These are phyloP conservation scores for Dasypus novemcinctus DNA, from an alignment of 2,113 vertebrate genomes.

Conservation along the genomic window DNA sequence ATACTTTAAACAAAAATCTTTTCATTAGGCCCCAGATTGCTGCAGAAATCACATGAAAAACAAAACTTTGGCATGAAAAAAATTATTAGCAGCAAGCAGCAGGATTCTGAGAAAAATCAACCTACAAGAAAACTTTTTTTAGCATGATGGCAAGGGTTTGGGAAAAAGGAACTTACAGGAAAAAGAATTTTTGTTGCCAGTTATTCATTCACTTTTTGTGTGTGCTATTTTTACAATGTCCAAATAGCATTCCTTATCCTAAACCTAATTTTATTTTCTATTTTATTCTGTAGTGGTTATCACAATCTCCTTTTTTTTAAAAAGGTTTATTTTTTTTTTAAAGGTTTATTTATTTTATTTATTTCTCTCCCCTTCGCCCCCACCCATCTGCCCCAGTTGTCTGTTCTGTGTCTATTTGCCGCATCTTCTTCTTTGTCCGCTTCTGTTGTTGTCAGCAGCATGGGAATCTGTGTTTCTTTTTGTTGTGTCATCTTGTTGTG, in stretches of 20 bases:
- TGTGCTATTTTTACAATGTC: slow-evolving; percentile 32
- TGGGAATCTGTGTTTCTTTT: too few relatives aligned
- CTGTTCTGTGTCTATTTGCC: too few relatives aligned
- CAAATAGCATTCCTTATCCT: slow-evolving; percentile 24
- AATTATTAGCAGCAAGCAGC: slow-evolving; percentile 16
- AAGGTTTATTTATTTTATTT: too few relatives aligned
- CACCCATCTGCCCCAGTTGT: too few relatives aligned
- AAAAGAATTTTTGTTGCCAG: slow-evolving; percentile 12
- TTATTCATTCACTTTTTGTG: neutral
- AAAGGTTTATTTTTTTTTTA: too few relatives aligned
- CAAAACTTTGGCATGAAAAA: slow-evolving; percentile 47
- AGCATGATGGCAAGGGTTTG: slow-evolving; percentile 25
- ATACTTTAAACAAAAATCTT: neutral
- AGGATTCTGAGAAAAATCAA: slow-evolving; percentile 63
- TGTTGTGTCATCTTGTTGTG: too few relatives aligned
- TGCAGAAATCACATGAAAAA: slow-evolving; percentile 56
- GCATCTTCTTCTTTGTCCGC: too few relatives aligned
- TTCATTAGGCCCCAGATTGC: slow-evolving; percentile 36
- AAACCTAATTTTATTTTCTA: slow-evolving; percentile 46
- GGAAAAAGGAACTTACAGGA: slow-evolving; percentile 62
- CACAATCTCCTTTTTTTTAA: too few relatives aligned
- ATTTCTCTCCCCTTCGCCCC: too few relatives aligned
- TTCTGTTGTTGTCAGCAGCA: too few relatives aligned
- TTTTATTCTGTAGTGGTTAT: neutral
- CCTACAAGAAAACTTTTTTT: slow-evolving; percentile 42